phyloP scores from a whole-genome alignment of 1,140 invertebrate species.

The Cheumatopsyche charites region DNA sequence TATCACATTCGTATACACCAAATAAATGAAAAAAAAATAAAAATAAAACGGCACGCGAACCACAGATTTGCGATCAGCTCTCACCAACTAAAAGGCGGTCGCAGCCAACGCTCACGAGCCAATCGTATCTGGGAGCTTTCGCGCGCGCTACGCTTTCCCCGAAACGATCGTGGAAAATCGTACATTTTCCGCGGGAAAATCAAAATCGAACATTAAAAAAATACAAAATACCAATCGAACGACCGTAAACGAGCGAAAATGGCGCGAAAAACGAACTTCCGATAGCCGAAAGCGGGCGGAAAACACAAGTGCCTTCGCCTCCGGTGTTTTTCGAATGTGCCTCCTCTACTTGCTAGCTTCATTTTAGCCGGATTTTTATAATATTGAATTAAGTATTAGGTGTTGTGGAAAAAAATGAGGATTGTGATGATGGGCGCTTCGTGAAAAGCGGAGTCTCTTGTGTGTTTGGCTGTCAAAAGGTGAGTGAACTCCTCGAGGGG shows the following conservation, averaged over 20 bases:
- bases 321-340: too few relatives aligned
- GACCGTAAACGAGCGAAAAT: neutral
- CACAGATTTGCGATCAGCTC: conserved; percentile 4
- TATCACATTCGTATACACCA: too few relatives aligned
- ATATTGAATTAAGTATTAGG: too few relatives aligned
- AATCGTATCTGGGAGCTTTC: conserved; percentile 21
- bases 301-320: too few relatives aligned
- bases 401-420: neutral
- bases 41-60: neutral
- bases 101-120: conserved; percentile 16
- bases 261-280: too few relatives aligned
- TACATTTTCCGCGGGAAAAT: too few relatives aligned
- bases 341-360: too few relatives aligned
- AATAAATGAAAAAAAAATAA: too few relatives aligned
- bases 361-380: too few relatives aligned
- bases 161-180: neutral
- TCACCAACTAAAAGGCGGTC: conserved; percentile 12
- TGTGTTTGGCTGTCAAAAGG: conserved; percentile 45
- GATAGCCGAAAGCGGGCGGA: too few relatives aligned
- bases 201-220: too few relatives aligned
- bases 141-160: conserved; percentile 17
- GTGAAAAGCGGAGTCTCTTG: conserved; percentile 4
- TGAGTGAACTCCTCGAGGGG: conserved; percentile 36
- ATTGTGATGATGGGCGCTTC: conserved; percentile 19
- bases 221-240: too few relatives aligned